phyloP scores from a whole-genome alignment of 2,797 vertebrate species.

The Chrosomus eos region DNA sequence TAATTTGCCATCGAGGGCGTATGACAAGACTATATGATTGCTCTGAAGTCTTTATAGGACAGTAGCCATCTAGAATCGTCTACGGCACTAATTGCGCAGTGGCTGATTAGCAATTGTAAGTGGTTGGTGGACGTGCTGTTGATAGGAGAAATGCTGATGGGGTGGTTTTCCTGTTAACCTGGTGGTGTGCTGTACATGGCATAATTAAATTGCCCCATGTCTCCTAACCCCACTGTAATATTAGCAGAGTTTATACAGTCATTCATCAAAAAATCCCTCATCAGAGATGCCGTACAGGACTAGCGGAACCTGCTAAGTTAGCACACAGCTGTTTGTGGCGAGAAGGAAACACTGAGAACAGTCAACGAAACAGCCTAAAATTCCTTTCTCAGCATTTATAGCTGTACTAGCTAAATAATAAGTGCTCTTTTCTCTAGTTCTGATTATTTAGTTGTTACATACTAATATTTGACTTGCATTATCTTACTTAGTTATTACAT shows the following conservation, averaged over 20 bases:
- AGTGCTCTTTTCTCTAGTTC: neutral
- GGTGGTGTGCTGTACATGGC: slow-evolving; percentile 49
- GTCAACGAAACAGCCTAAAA: neutral
- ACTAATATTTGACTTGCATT: neutral
- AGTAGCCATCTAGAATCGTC: slow-evolving; percentile 36
- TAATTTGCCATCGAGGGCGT: slow-evolving; percentile 40
- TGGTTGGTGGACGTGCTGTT: slow-evolving; percentile 47
- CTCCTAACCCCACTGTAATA: slow-evolving; percentile 64
- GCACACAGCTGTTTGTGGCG: slow-evolving; percentile 43
- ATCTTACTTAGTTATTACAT: neutral
- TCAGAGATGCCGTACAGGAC: slow-evolving; percentile 42
- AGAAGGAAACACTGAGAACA: slow-evolving; percentile 1
- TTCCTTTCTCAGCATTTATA: slow-evolving; percentile 10
- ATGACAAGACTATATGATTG: slow-evolving; percentile 41
- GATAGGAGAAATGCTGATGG: slow-evolving; percentile 46
- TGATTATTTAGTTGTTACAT: neutral
- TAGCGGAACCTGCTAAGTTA: slow-evolving; percentile 46
- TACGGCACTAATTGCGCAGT: slow-evolving; percentile 45
- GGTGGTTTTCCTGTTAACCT: slow-evolving; percentile 43
- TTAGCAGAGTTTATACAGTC: slow-evolving; percentile 57
- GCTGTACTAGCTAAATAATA: neutral
- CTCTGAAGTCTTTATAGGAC: slow-evolving; percentile 45
- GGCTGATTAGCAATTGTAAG: slow-evolving; percentile 58
- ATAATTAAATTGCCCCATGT: slow-evolving; percentile 57
- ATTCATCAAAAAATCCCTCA: slow-evolving; percentile 62